Conservation (phyloP, 2,113 vertebrate genomes). For the Atractosteus spatula region DNA sequence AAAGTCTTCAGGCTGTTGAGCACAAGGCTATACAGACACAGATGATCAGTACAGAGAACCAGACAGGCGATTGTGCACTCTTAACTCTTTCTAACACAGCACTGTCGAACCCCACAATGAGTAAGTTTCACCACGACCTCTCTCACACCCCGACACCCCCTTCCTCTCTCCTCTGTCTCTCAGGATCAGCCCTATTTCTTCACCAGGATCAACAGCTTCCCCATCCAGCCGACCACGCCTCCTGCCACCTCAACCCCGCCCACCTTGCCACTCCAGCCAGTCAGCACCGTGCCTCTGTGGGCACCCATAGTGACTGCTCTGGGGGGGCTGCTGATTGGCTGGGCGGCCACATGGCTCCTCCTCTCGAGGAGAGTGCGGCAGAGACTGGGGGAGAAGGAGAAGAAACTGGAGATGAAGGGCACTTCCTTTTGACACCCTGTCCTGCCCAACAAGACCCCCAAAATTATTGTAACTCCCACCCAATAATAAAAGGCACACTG, state of each 20-base stretch:
- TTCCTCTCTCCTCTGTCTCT: constrained; percentile 22
- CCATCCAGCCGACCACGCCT: not conserved
- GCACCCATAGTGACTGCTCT: constrained; percentile 60
- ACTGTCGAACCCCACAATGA: too few relatives aligned
- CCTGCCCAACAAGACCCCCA: too few relatives aligned
- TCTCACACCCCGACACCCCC: not conserved
- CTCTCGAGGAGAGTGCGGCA: constrained; percentile 44
- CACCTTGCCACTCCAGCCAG: constrained; percentile 2
- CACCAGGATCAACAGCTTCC: constrained; percentile 72
- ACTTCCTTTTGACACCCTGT: constrained; percentile 33
- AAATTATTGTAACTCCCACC: too few relatives aligned
- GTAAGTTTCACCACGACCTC: not conserved
- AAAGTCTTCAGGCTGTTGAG: too few relatives aligned
- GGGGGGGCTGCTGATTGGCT: constrained; percentile 61
- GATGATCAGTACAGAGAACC: too few relatives aligned
- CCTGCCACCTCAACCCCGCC: constrained; percentile 3
- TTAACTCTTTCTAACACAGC: too few relatives aligned
- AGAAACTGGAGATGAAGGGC: constrained; percentile 37
- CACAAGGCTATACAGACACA: too few relatives aligned
- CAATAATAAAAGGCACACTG: too few relatives aligned
- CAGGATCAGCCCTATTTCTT: constrained; percentile 82
- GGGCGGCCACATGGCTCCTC: constrained; percentile 43
- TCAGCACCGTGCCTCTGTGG: constrained; percentile 59
- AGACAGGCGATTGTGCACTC: too few relatives aligned
- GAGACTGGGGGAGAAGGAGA: constrained; percentile 23